Evolutionary conservation across 30 jellyfish, hydroid and myxozoan species (phyloP), one percentile per base, ranked within the genome.

Genomic region (Hydractinia symbiolongicarpus): DNA sequence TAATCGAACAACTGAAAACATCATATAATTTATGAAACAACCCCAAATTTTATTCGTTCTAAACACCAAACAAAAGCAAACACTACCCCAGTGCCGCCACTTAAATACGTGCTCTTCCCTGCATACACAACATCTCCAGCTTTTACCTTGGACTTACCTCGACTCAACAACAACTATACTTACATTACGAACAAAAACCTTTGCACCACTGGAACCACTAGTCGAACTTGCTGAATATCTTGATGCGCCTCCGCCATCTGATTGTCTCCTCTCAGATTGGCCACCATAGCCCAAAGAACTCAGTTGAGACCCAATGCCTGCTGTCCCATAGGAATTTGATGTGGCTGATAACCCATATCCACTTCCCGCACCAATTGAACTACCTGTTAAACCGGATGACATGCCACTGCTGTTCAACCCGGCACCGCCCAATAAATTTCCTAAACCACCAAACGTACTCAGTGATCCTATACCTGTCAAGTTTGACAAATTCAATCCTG

Each of bases 171-270:
- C 74, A 53, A 51, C 13, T 75, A 79, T 91, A 91, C 98, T 91
- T 91, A 91, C 98, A 72, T 91, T 91, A 75, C 98, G 88, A 5
- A 91, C 95, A 86, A 91, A 91, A 54, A 91, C 96, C 83, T 87
- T 92, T 76, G 83, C 73, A 72, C 86, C 89, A 51, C 87, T 79
- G 44, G 86, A 79, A 79, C 85, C 68, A 50, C 95, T 87, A 61
- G 90, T 69, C 61, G 83, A 69, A 68, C 84, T 66, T 53, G 53
- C 14, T 49, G 85, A 77, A 6, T 60, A 71, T 50, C 82, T 54
- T 6, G 78, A 76, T 67, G 71, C 75, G 20, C 62, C 61, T 44
- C 85, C 60, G 51, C 77, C 54, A 61, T 72, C 60, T 6, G 88
- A 61, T 56, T 79, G 82, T 20, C 88, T 79, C 52, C 88, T 79